These are phyloP conservation scores for Drosophila niveifrons DNA, from an alignment of 2,888 invertebrate genomes.

Conservation along the genomic window DNA sequence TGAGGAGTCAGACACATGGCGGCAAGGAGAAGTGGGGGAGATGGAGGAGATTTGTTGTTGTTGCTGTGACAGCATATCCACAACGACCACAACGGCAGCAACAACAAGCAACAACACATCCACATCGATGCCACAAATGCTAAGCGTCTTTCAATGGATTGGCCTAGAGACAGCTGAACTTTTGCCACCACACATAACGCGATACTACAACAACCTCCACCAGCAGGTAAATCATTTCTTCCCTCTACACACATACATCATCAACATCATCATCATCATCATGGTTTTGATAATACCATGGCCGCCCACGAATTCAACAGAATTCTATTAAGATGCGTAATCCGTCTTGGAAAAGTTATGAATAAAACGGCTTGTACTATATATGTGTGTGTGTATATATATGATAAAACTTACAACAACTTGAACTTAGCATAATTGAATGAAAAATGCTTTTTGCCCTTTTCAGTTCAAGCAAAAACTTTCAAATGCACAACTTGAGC, in stretches of 20 bases:
- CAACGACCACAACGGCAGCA: constrained; percentile 34
- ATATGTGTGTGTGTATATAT: no score
- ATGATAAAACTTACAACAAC: constrained; percentile 15
- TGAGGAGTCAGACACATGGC: constrained; percentile 11
- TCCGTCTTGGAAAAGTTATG: constrained; percentile 20
- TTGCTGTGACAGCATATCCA: constrained; percentile 60
- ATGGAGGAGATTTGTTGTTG: constrained; percentile 59
- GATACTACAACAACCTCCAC: constrained; percentile 88
- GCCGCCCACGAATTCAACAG: constrained; percentile 1
- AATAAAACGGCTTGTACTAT: constrained; percentile 1
- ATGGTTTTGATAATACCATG: no score
- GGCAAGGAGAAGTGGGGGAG: neutral
- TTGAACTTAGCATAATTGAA: constrained; percentile 18
- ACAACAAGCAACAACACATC: constrained; percentile 38
- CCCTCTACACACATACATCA: constrained; percentile 3
- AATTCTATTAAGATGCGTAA: constrained; percentile 19
- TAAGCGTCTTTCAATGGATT: constrained; percentile 86
- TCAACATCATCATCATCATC: no score
- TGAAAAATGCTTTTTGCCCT: constrained; percentile 17
- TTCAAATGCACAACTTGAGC: constrained; percentile 7
- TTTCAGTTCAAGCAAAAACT: constrained; percentile 12
- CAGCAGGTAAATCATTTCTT: constrained; percentile 80
- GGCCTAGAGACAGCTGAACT: constrained; percentile 89
- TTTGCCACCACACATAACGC: constrained; percentile 88
- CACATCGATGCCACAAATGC: constrained; percentile 43